Conservation (phyloP, 2,888 invertebrate genomes). For the Malthinus seriepunctatus region DNA sequence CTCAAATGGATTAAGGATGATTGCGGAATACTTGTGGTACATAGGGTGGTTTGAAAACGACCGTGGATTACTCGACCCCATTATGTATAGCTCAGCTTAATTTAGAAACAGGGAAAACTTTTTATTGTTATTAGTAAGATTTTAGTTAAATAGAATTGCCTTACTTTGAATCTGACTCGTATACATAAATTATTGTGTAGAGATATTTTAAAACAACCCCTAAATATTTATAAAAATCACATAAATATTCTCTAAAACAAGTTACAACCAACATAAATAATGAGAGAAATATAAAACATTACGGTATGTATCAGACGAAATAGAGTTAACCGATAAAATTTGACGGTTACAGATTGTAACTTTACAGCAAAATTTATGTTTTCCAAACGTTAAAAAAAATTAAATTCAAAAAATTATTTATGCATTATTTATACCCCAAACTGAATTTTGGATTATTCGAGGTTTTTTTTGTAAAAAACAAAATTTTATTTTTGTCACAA, state of each 20-base stretch:
- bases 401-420: background rate
- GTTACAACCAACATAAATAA: slow-evolving; percentile 22
- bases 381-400: slow-evolving; percentile 29
- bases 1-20: slow-evolving; percentile 32
- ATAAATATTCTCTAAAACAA: slow-evolving; percentile 13
- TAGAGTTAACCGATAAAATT: slow-evolving; percentile 25
- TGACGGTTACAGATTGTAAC: slow-evolving; percentile 28
- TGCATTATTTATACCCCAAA: too few species aligned
- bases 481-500: too few species aligned
- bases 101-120: slow-evolving; percentile 12
- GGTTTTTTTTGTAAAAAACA: too few species aligned
- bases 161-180: too few species aligned
- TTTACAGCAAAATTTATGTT: slow-evolving; percentile 22
- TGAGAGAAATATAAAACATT: slow-evolving; percentile 23
- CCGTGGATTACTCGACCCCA: slow-evolving; percentile 13
- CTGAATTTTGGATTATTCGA: too few species aligned
- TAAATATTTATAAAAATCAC: slow-evolving; percentile 4
- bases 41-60: slow-evolving; percentile 9
- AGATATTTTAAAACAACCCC: too few species aligned
- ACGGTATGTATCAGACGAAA: slow-evolving; percentile 19
- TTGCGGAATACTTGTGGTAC: slow-evolving; percentile 25
- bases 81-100: slow-evolving; percentile 17
- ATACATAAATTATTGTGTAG: too few species aligned
- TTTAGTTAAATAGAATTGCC: slow-evolving; percentile 1
- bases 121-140: slow-evolving; percentile 3